Base-by-base conservation (phyloP, 2,888 invertebrate genomes). In the Doris montereyensis region DNA sequence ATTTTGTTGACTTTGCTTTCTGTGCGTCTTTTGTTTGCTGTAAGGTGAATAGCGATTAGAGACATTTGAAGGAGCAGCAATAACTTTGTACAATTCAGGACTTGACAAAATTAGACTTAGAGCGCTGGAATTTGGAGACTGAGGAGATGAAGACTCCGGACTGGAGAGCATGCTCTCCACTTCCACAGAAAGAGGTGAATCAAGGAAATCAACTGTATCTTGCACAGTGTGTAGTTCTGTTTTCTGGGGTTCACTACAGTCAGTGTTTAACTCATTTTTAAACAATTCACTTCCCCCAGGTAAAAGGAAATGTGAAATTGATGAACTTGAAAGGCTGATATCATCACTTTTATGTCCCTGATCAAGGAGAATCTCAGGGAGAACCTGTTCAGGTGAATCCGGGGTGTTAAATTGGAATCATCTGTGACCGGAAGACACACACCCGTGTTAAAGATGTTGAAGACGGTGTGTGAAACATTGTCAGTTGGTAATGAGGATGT, bases 141-240 rank as follows among this genome's bases (percentile, higher is more conserved):
- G 26, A 0, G 83, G 81, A 28, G 83, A 84, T 8, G 83, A 76
- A 13, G 83, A 80, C 28, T 77, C 80, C 3, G 84, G 82, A 30
- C 78, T 60, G 2, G 84, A 85, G 8, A 86, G 75, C 17, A 84
- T 76, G 78, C 84, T 85, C 13, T 86, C 85, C 10, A 86, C 82
- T 62, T 85, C 83, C 0, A 80, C 81, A 4, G 85, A 84, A 13
- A 85, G 76, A 13, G 85, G 86, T 24, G 85, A 85, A 13, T 71
- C 71, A 24, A 85, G 80, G 5, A 84, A 72, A 4, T 81, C 80
- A 60, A 58, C 81, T 17, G 57, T 60, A n/a, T 68, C 57, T n/a
- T 81, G 76, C 13, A 83, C 52, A 13, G 58, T 57, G 1, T 76
- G 60, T 58, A 76, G 41, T 21, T 76, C 21, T 24, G 65, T 35